Evolutionary conservation across 1,140 invertebrate genomes (phyloP).

Genomic region (Trachelipus rathkii): DNA sequence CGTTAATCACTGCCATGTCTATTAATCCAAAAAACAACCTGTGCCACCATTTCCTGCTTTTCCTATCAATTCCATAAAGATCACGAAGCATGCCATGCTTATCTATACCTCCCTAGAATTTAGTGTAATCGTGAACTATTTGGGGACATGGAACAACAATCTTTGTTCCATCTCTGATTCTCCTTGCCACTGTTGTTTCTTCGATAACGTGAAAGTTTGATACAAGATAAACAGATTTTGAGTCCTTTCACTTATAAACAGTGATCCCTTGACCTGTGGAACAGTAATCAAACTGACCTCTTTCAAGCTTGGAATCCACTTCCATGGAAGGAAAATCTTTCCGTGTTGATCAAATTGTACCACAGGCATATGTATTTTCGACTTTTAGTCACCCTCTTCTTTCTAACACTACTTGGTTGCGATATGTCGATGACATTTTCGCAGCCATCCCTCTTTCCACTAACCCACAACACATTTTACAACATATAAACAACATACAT

Average conservation of each 20-base stretch:
- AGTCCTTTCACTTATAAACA: constrained; percentile 32
- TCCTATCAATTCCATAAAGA: constrained; percentile 49
- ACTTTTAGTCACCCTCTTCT: too few relatives aligned
- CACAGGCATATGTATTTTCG: too few relatives aligned
- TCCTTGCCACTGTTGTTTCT: constrained; percentile 32
- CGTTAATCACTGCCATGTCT: constrained; percentile 47
- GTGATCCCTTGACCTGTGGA: constrained; percentile 31
- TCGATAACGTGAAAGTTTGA: constrained; percentile 33
- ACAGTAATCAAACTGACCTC: constrained; percentile 43
- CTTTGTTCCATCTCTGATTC: constrained; percentile 41
- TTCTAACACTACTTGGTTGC: too few relatives aligned
- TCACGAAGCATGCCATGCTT: constrained; percentile 49
- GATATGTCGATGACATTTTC: too few relatives aligned
- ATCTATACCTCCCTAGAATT: constrained; percentile 51
- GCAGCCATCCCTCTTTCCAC: too few relatives aligned
- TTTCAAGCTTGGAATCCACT: constrained; percentile 38
- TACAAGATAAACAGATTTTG: constrained; percentile 31
- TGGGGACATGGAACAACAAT: constrained; percentile 44
- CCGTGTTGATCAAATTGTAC: background rate
- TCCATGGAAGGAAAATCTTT: constrained; percentile 41
- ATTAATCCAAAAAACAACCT: constrained; percentile 49
- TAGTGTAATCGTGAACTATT: constrained; percentile 50
- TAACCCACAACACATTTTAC: too few relatives aligned
- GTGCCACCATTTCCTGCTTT: constrained; percentile 51
- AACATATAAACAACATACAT: too few relatives aligned